phyloP scores from a whole-genome alignment of 2,797 vertebrate genomes.

The Galaxias olidus region DNA sequence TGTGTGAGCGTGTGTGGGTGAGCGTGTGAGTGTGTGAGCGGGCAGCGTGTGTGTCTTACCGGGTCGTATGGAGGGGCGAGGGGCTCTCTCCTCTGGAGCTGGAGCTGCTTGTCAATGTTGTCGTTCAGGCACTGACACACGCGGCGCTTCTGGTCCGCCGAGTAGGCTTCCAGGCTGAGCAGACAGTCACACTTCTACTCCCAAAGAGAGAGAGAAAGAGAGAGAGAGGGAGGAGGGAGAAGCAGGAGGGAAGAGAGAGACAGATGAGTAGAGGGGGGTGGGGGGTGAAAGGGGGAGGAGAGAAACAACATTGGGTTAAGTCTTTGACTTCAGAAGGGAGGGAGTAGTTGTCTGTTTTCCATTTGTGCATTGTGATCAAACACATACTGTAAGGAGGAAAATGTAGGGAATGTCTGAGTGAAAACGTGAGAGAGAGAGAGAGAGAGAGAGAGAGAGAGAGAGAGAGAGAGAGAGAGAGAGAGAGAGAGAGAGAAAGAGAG shows the following conservation, averaged over 20 bases:
- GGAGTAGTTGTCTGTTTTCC: not conserved
- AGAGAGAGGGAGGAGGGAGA: slow-evolving; percentile 13
- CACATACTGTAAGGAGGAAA: no score
- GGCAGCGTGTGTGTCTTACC: slow-evolving; percentile 57
- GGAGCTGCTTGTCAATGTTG: slow-evolving; percentile 90
- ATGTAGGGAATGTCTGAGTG: no score
- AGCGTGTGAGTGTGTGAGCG: slow-evolving; percentile 46
- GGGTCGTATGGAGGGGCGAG: slow-evolving; percentile 65
- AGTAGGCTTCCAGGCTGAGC: slow-evolving; percentile 93
- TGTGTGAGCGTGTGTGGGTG: slow-evolving; percentile 49
- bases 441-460: slow-evolving; percentile 6
- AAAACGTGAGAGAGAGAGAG: not conserved
- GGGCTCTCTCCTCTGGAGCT: slow-evolving; percentile 72
- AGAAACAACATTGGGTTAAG: no score
- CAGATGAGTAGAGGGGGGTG: not conserved
- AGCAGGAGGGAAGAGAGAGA: slow-evolving; percentile 5
- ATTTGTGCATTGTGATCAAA: not conserved
- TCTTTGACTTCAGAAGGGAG: no score
- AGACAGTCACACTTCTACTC: slow-evolving; percentile 93
- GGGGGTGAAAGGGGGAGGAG: not conserved
- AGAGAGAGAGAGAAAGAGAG: not conserved
- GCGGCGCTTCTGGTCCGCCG: slow-evolving; percentile 91
- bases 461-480: not conserved
- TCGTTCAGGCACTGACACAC: slow-evolving; percentile 95
- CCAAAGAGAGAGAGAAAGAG: slow-evolving; percentile 4